Base-by-base conservation (phyloP, 2,888 invertebrate species). In the Leptura quadrifasciata region DNA sequence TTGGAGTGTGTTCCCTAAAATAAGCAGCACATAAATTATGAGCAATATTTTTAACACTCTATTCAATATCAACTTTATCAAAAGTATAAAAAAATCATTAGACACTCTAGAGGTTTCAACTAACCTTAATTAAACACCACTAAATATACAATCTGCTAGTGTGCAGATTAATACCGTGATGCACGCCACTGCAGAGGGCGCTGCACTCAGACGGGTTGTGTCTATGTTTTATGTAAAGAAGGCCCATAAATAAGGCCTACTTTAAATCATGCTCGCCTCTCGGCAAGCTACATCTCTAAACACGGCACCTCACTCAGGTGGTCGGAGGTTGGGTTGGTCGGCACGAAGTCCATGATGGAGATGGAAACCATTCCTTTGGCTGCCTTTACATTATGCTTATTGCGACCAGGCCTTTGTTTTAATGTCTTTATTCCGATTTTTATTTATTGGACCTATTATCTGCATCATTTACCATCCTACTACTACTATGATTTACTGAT, bases 161-260 rank as follows among this genome's bases (percentile, higher is more conserved):
- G 1, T 1, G 39, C 12, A 15, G 12, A n/a, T 47, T n/a, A n/a
- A 20, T 57, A 20, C 10, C 10, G 18, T 18, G 57, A 76, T 54
- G 81, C 79, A 84, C 86, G 86, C 85, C 86, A 85, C 84, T 87
- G 86, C 77, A 84, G 86, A 87, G 88, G 87, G 86, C 88, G 87
- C 86, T 88, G 88, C 87, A 87, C 88, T 86, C 87, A 74, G 79
- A 82, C 85, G 85, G 84, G 82, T 84, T 86, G 87, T 85, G 86
- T 87, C 86, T 88, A 87, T 88, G 88, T 88, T 87, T 88, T 86
- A 88, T 88, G 88, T 87, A 87, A 88, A 88, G 86, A 80, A 87
- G 88, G 83, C 84, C 83, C 87, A 83, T 88, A 88, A 88, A 88
- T 88, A 87, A 86, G 83, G 85, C 80, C 87, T 84, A 86, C 85